Evolutionary conservation across 2,797 vertebrate genomes (phyloP).

Genomic region (Mormyrus proboscirostris): DNA sequence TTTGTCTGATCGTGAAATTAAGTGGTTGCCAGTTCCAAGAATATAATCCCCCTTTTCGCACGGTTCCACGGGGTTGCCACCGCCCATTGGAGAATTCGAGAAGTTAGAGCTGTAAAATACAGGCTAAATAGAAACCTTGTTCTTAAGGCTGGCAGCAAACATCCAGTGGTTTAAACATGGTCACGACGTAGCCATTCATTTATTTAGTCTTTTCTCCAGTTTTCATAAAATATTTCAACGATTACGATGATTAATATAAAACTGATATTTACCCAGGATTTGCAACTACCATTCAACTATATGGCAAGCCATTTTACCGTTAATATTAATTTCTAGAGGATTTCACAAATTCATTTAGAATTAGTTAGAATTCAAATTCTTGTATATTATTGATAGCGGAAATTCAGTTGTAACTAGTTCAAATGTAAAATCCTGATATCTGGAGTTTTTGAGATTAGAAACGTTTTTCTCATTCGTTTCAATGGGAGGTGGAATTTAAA

Average conservation of each 20-base stretch:
- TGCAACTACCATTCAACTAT: not conserved
- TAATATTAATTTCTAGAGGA: not conserved
- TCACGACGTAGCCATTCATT: not conserved
- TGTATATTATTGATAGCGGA: not conserved
- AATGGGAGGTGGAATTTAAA: not conserved
- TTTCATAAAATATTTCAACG: not conserved
- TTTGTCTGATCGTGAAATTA: not conserved
- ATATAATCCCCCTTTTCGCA: not conserved
- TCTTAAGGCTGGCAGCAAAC: not conserved
- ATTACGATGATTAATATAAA: not conserved
- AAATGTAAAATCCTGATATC: not conserved
- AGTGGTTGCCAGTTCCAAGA: slow-evolving; percentile 14
- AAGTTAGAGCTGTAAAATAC: not conserved
- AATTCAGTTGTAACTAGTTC: not conserved
- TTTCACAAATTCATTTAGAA: not conserved
- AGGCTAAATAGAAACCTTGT: not conserved
- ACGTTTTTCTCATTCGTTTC: no score
- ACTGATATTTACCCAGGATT: not conserved
- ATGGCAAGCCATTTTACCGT: not conserved
- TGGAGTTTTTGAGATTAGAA: no score
- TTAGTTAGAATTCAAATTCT: not conserved
- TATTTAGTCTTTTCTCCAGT: not conserved
- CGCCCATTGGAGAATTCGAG: not conserved
- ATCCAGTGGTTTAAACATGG: not conserved
- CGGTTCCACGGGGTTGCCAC: not conserved